A percentile compares a stretch with the other conserved stretches of the same genome.
Conservation (phyloP, 2,797 vertebrate genomes). For the Simalia tracyae region DNA sequence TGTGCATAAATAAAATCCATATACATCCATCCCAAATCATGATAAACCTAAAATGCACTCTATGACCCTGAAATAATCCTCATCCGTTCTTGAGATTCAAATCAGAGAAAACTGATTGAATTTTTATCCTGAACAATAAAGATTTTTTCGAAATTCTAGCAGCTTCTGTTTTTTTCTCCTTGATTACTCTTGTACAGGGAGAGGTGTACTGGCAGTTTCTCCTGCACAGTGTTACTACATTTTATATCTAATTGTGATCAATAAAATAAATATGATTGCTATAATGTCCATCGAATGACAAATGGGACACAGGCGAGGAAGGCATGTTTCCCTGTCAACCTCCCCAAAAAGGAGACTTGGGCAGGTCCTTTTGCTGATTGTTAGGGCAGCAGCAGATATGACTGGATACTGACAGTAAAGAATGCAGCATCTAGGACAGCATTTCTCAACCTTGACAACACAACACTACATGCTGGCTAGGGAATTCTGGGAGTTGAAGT, state of each 20-base stretch:
- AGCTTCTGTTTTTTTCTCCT: background rate
- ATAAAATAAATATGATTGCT: background rate
- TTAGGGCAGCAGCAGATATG: background rate
- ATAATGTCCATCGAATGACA: background rate
- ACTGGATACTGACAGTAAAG: background rate
- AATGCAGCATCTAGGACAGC: background rate
- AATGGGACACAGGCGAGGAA: background rate
- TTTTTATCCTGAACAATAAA: too few species aligned
- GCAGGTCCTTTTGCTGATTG: background rate
- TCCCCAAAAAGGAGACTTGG: too few species aligned
- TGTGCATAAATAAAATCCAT: background rate
- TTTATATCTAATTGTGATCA: too few species aligned
- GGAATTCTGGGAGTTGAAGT: background rate
- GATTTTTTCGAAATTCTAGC: too few species aligned
- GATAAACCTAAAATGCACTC: background rate
- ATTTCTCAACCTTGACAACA: too few species aligned
- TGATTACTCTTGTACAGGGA: background rate
- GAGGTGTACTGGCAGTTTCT: background rate
- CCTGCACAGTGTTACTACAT: background rate
- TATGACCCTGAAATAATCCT: background rate
- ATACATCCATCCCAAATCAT: background rate
- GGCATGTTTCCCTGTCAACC: too few species aligned
- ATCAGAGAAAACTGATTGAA: background rate
- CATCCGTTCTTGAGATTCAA: background rate
- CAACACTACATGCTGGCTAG: background rate